Conservation (phyloP, 2,113 vertebrate genomes). For the Gnathonemus echidnorhynchus region DNA sequence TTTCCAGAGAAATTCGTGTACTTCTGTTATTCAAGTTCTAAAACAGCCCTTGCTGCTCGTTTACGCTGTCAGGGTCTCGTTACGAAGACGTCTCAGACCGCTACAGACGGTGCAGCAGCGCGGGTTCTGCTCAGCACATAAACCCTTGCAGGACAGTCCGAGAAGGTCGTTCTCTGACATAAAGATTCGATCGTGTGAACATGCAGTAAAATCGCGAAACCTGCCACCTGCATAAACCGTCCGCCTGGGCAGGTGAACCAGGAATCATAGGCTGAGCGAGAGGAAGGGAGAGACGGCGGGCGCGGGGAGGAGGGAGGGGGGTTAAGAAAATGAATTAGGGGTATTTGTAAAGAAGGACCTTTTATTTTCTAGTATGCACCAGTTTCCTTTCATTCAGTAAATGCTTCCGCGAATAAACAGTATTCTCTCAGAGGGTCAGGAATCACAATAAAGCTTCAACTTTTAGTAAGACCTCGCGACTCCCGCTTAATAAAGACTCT, state of each 20-base stretch:
- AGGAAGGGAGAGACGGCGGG: background rate
- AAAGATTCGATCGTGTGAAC: background rate
- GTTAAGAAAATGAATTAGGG: background rate
- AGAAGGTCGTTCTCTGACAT: background rate
- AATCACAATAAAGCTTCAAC: constrained; percentile 20
- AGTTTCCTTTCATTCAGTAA: constrained; percentile 26
- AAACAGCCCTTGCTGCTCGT: constrained; percentile 59
- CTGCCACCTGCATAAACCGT: background rate
- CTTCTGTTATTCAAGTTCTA: constrained; percentile 52
- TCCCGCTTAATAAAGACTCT: constrained; percentile 23
- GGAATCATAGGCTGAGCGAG: background rate
- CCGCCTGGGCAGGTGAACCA: background rate
- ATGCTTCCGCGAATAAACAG: constrained; percentile 24
- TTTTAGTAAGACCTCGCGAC: constrained; percentile 20
- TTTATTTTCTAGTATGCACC: constrained; percentile 19
- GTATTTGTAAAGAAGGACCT: constrained; percentile 15
- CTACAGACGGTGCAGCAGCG: constrained; percentile 44
- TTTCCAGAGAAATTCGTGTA: constrained; percentile 39
- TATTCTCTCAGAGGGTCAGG: constrained; percentile 23
- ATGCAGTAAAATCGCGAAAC: background rate
- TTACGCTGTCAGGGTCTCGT: constrained; percentile 59
- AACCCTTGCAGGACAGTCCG: constrained; percentile 36
- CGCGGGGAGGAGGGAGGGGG: background rate
- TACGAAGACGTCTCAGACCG: constrained; percentile 66
- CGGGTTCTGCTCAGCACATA: constrained; percentile 45